Percentiles rank a stretch among this genome's conserved stretches.
Evolutionary conservation across 1,140 invertebrate species (phyloP).

Genomic region (Globodera rostochiensis): DNA sequence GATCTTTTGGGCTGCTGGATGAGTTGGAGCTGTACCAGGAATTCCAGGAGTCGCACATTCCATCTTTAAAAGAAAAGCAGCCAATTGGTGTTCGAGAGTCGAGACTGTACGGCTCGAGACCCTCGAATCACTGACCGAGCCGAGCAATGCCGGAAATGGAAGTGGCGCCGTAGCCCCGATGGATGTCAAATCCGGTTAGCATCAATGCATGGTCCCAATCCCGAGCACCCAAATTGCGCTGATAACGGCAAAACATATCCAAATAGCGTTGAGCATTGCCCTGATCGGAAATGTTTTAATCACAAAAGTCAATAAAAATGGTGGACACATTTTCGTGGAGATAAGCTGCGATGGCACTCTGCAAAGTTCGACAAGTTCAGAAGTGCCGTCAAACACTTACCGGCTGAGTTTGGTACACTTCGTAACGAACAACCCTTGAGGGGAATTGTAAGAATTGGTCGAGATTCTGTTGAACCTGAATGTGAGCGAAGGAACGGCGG

Average conservation of each 20-base stretch:
- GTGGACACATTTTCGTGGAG: slow-evolving; percentile 50
- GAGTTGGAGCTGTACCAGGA: slow-evolving; percentile 22
- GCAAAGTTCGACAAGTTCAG: slow-evolving; percentile 14
- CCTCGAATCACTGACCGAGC: slow-evolving; percentile 35
- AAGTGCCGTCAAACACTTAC: slow-evolving; percentile 16
- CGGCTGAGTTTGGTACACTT: slow-evolving; percentile 62
- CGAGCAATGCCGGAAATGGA: slow-evolving; percentile 66
- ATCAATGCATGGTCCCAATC: slow-evolving; percentile 66
- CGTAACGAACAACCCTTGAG: slow-evolving; percentile 56
- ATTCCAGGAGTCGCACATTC: slow-evolving; percentile 66
- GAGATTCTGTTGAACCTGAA: slow-evolving; percentile 34
- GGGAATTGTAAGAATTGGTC: not conserved
- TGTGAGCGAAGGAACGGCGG: slow-evolving; percentile 55
- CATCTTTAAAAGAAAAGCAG: slow-evolving; percentile 36
- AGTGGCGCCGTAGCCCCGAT: slow-evolving; percentile 60
- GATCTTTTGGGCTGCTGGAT: not conserved
- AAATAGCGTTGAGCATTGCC: slow-evolving; percentile 63
- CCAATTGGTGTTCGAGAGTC: not conserved
- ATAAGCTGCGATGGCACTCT: slow-evolving; percentile 58
- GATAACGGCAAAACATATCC: slow-evolving; percentile 63
- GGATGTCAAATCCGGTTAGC: slow-evolving; percentile 64
- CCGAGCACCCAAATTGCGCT: slow-evolving; percentile 53
- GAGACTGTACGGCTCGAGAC: not conserved
- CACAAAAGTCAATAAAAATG: not conserved
- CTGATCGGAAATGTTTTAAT: not conserved